Percentiles rank a stretch among this genome's conserved stretches.
phyloP scores from a whole-genome alignment of 1,140 invertebrate species.

The Aphis craccivora region DNA sequence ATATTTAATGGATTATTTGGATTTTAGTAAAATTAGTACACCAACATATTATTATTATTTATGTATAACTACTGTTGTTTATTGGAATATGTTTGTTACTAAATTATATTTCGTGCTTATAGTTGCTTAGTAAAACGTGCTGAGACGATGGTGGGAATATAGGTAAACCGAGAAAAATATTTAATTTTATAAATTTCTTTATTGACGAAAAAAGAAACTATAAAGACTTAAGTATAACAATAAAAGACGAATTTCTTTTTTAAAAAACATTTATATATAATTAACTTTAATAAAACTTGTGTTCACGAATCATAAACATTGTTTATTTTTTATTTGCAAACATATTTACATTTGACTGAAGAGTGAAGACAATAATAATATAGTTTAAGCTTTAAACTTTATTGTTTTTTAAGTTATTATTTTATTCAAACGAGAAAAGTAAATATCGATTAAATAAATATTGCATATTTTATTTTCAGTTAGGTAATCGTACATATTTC shows the following conservation, averaged over 20 bases:
- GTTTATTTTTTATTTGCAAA: background rate
- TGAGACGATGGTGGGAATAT: background rate
- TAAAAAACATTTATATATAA: background rate
- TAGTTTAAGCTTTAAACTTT: background rate
- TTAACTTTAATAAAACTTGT: background rate
- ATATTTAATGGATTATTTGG: background rate
- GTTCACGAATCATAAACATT: background rate
- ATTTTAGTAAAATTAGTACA: background rate
- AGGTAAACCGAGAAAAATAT: background rate
- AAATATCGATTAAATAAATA: background rate
- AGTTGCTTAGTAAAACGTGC: background rate
- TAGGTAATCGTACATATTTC: background rate
- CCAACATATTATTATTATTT: background rate
- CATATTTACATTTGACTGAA: background rate
- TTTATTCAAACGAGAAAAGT: background rate
- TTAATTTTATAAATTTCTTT: background rate
- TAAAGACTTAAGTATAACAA: background rate
- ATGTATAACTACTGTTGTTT: background rate
- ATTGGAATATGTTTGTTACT: background rate
- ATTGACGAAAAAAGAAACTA: background rate
- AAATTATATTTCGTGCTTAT: background rate
- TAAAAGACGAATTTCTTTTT: background rate
- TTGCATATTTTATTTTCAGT: background rate
- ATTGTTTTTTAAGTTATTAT: background rate
- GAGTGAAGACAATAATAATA: background rate